Evolutionary conservation across 2,888 invertebrate genomes (phyloP).

Genomic region (Acleris cristana): DNA sequence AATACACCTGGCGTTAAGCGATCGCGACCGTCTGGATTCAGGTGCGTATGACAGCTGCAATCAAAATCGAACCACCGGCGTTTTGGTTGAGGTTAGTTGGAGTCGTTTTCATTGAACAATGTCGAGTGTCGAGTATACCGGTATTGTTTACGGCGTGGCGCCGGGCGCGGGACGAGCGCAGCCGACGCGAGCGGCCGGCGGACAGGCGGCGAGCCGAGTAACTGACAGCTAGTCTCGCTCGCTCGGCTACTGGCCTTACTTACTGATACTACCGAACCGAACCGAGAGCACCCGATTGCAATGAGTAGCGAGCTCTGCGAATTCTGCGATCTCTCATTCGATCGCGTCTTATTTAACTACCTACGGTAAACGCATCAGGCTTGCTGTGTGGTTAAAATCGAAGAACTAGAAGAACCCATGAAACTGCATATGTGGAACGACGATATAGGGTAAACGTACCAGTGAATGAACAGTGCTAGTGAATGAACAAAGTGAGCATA

Average conservation of each 20-base stretch:
- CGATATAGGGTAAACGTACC: too few relatives aligned
- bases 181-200: conserved; percentile 49
- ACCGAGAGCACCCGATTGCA: conserved; percentile 59
- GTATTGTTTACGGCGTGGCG: conserved; percentile 64
- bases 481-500: too few relatives aligned
- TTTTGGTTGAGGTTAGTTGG: conserved; percentile 40
- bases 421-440: too few relatives aligned
- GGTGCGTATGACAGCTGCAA: conserved; percentile 20
- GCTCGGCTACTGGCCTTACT: conserved; percentile 44
- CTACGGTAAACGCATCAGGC: conserved; percentile 18
- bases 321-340: conserved; percentile 11
- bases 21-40: conserved; percentile 64
- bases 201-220: conserved; percentile 41
- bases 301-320: conserved; percentile 19
- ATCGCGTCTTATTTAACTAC: not conserved
- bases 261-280: conserved; percentile 49
- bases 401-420: too few relatives aligned
- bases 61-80: conserved; percentile 23
- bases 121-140: conserved; percentile 47
- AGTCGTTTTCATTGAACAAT: conserved; percentile 62
- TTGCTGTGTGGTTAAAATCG: too few relatives aligned
- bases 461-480: too few relatives aligned
- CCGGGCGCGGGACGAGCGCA: conserved; percentile 37
- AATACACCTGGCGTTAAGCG: conserved; percentile 66
- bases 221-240: conserved; percentile 36